These are phyloP conservation scores for Diarsia dahlii DNA, from an alignment of 2,888 invertebrate species.

Conservation along the genomic window DNA sequence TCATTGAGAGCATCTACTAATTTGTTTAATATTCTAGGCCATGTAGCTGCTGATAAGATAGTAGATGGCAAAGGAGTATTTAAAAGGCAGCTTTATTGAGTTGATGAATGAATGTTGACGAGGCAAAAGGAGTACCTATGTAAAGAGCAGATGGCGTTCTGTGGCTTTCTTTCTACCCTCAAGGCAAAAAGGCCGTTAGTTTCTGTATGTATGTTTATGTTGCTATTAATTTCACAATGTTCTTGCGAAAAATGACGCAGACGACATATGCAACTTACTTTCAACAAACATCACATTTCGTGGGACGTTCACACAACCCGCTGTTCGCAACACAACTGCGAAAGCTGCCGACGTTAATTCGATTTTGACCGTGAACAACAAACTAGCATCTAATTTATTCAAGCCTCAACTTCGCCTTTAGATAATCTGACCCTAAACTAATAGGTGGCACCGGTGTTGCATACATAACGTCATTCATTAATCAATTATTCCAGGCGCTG, in stretches of 20 bases:
- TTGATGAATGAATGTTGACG: too few relatives aligned
- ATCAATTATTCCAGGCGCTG: conserved; percentile 65
- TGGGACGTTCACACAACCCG: conserved; percentile 11
- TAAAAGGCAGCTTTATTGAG: too few relatives aligned
- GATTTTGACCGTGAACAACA: conserved; percentile 68
- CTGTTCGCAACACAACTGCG: conserved; percentile 20
- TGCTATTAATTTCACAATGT: not conserved
- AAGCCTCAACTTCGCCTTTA: conserved; percentile 69
- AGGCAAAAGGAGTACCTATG: not conserved
- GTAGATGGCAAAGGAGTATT: not conserved
- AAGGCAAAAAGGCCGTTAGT: not conserved
- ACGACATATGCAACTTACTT: not conserved
- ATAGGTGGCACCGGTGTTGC: conserved; percentile 67
- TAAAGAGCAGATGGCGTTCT: not conserved
- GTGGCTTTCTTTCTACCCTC: not conserved
- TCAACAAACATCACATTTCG: not conserved
- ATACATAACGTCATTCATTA: conserved; percentile 67
- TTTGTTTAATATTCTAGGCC: not conserved
- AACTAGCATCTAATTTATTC: conserved; percentile 73
- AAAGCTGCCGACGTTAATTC: conserved; percentile 62
- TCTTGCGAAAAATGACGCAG: not conserved
- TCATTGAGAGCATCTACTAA: not conserved
- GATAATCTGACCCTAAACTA: conserved; percentile 71
- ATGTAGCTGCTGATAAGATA: not conserved
- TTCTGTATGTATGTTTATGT: too few relatives aligned